Percentiles rank a stretch among this genome's conserved stretches.
phyloP scores from a whole-genome alignment of 2,113 vertebrate genomes.

The Lepisosteus osseus region DNA sequence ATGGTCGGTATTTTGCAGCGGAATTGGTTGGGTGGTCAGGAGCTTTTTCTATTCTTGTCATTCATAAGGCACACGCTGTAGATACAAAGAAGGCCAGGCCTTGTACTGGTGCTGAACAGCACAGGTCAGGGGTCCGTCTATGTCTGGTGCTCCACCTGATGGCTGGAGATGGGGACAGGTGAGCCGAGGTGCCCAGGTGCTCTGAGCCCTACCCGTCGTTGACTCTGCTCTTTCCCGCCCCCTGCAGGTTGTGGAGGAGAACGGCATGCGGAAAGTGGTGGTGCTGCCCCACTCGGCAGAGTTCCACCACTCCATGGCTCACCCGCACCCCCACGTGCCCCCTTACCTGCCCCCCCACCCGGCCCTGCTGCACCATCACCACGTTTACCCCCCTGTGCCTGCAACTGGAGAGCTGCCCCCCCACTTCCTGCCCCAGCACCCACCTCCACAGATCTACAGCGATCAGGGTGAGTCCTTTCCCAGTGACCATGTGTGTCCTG shows the following conservation, averaged over 20 bases:
- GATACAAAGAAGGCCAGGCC: too few relatives aligned
- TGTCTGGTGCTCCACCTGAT: too few relatives aligned
- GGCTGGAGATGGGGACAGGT: not conserved
- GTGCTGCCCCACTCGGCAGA: slow-evolving; percentile 69
- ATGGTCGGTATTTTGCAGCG: too few relatives aligned
- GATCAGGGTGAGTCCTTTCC: slow-evolving; percentile 60
- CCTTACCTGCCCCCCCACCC: slow-evolving; percentile 58
- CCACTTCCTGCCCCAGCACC: slow-evolving; percentile 65
- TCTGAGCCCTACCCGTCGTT: not conserved
- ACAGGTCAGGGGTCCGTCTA: too few relatives aligned
- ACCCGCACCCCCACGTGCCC: slow-evolving; percentile 54
- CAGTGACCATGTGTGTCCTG: not conserved
- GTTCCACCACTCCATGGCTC: slow-evolving; percentile 62
- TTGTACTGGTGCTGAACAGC: too few relatives aligned
- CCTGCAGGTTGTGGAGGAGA: slow-evolving; percentile 74
- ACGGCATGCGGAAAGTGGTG: slow-evolving; percentile 72
- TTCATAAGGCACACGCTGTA: too few relatives aligned
- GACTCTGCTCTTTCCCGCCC: slow-evolving; percentile 8
- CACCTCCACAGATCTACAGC: slow-evolving; percentile 60
- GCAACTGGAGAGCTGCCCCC: slow-evolving; percentile 54
- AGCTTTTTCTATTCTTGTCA: too few relatives aligned
- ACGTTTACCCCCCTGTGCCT: slow-evolving; percentile 56
- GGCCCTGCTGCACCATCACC: slow-evolving; percentile 59
- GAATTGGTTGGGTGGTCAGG: too few relatives aligned
- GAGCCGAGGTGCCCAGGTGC: not conserved